Evolutionary conservation across 2,113 vertebrate species (phyloP).

Genomic region (Antechinus stuartii): DNA sequence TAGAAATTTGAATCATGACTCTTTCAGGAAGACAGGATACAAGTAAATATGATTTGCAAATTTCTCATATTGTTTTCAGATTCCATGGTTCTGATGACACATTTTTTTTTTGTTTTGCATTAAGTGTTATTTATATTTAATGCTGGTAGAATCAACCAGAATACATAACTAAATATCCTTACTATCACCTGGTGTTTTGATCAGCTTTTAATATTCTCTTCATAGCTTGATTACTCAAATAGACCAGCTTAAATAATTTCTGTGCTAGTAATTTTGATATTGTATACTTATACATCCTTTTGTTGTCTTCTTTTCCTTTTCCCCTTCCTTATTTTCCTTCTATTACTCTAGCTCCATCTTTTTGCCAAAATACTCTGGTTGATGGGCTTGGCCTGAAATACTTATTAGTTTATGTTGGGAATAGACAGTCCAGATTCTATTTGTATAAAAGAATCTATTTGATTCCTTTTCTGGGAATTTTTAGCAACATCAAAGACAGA

Average conservation of each 20-base stretch:
- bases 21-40: background rate
- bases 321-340: background rate
- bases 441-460: constrained; percentile 46
- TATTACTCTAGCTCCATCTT: background rate
- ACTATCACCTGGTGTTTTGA: background rate
- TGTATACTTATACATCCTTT: background rate
- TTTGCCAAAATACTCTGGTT: background rate
- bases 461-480: constrained; percentile 44
- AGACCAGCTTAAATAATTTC: background rate
- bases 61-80: constrained; percentile 35
- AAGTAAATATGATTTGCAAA: background rate
- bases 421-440: background rate
- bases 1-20: constrained; percentile 26
- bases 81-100: background rate
- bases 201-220: constrained; percentile 13
- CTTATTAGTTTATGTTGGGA: background rate
- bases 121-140: background rate
- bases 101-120: background rate
- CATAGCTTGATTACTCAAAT: background rate
- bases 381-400: background rate
- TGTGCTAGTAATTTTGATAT: background rate
- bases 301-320: background rate
- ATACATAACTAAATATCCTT: background rate
- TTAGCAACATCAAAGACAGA: constrained; percentile 23
- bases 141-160: background rate